These are phyloP conservation scores for Bettongia penicillata DNA, from an alignment of 2,113 vertebrate species.

Conservation along the genomic window DNA sequence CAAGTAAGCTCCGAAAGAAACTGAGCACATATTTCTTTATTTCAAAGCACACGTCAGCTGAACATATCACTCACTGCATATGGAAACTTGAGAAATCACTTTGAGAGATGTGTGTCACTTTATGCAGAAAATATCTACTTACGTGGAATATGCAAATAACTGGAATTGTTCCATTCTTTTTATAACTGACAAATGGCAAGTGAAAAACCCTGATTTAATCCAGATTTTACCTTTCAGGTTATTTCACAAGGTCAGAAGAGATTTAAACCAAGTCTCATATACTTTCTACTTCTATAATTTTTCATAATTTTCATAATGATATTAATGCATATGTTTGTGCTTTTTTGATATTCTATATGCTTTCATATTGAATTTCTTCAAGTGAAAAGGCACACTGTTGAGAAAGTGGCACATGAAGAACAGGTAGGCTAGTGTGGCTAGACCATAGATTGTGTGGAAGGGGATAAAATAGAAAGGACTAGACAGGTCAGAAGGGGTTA, in stretches of 20 bases:
- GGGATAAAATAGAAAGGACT: neutral
- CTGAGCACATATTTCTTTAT: neutral
- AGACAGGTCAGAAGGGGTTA: neutral
- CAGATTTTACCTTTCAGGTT: slow-evolving; percentile 12
- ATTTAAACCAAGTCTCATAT: neutral
- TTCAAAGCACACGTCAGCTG: neutral
- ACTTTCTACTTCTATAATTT: neutral
- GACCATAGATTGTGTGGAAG: neutral
- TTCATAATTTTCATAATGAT: neutral
- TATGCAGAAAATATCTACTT: neutral
- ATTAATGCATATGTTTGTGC: neutral
- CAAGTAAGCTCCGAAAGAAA: neutral
- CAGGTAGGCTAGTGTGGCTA: neutral
- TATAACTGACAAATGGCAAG: slow-evolving; percentile 3
- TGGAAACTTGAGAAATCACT: neutral
- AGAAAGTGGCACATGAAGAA: neutral
- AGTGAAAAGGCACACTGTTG: neutral
- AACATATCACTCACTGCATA: neutral
- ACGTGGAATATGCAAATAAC: slow-evolving; percentile 1
- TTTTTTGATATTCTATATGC: neutral
- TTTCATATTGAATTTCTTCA: neutral
- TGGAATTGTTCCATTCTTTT: neutral
- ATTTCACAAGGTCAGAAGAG: neutral
- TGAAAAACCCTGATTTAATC: neutral
- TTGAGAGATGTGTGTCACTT: neutral